Evolutionary conservation across 2,113 vertebrate genomes (phyloP), one percentile per base, ranked within the genome.

Genomic region (Cyprinus carpio): DNA sequence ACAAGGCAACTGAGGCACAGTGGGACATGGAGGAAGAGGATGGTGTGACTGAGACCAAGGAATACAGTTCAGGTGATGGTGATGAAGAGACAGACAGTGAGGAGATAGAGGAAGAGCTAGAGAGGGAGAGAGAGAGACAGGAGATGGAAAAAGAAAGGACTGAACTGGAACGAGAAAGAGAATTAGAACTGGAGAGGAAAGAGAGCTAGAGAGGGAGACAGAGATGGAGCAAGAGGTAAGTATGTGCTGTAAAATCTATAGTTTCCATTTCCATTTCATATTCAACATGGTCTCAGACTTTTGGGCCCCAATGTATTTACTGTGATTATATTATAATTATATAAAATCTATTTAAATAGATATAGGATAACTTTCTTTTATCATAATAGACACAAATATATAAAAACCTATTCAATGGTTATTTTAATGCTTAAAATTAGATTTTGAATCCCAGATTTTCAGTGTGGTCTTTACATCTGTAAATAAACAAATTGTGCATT

Each of bases 31-130:
- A 83, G 31, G 74, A 79, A 34, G 67, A 83, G 60, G 37, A 54
- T 34, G n/a, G 25, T 76, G 18, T 46, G 31, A 83, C 11, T 18
- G 60, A 56, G 76, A 64, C 29, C 16, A 74, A 76, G 31, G 84
- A 81, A 7, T 74, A 72, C 12, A 89, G 90, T 60, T 84, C 84
- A 13, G 78, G 78, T 2, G 89, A 87, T 43, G 91, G 74, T 23
- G 83, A 78, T 6, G 91, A 90, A 23, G 91, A 93, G 58, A 91
- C 91, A 75, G 89, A 85, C 10, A 88, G 85, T 7, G 92, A 91
- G 16, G 87, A 90, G 6, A 91, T 88, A 87, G 91, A 87, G 69
- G 79, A 82, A 0, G 91, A 92, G 6, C 82, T 90, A 0, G 92
- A 92, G 29, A 81, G 84, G 37, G 84, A 49, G 93, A 89, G 64